Conservation (phyloP, 2,113 vertebrate species). For the Sceloporus undulatus region DNA sequence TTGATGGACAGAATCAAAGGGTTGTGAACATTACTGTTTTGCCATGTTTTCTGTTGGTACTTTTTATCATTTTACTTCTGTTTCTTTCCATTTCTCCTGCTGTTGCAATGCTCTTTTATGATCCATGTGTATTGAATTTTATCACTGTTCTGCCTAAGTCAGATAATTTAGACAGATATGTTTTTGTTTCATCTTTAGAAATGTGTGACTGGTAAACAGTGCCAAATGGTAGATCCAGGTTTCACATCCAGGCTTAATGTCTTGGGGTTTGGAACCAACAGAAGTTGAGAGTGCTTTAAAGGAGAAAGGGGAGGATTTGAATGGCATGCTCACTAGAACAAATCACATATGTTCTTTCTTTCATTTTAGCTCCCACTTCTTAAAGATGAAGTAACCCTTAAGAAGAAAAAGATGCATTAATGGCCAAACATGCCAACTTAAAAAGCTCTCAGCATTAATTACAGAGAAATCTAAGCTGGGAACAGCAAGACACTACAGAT, state of each 20-base stretch:
- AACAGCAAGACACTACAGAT: conserved; percentile 12
- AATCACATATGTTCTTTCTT: conserved; percentile 46
- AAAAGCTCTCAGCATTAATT: conserved; percentile 58
- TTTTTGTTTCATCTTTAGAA: conserved; percentile 34
- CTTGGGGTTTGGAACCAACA: conserved; percentile 11
- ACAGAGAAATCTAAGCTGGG: conserved; percentile 29
- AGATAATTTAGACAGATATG: conserved; percentile 20
- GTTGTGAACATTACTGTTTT: neutral
- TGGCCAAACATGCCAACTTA: conserved; percentile 53
- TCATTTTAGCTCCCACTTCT: conserved; percentile 35
- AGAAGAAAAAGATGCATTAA: conserved; percentile 46
- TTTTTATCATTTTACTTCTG: neutral
- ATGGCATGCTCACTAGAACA: neutral
- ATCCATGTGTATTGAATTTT: conserved; percentile 26
- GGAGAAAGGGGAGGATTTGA: conserved; percentile 22
- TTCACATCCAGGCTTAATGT: conserved; percentile 37
- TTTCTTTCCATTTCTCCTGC: conserved; percentile 4
- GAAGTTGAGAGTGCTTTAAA: conserved; percentile 29
- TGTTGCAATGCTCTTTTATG: conserved; percentile 3
- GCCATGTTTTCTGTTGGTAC: conserved; percentile 9
- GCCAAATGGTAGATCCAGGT: conserved; percentile 21
- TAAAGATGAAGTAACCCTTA: conserved; percentile 58
- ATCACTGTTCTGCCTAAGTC: conserved; percentile 22
- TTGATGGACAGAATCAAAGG: neutral
- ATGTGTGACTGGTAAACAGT: neutral